Base-by-base conservation (phyloP, 1,140 invertebrate species). In the Eriosoma lanigerum region DNA sequence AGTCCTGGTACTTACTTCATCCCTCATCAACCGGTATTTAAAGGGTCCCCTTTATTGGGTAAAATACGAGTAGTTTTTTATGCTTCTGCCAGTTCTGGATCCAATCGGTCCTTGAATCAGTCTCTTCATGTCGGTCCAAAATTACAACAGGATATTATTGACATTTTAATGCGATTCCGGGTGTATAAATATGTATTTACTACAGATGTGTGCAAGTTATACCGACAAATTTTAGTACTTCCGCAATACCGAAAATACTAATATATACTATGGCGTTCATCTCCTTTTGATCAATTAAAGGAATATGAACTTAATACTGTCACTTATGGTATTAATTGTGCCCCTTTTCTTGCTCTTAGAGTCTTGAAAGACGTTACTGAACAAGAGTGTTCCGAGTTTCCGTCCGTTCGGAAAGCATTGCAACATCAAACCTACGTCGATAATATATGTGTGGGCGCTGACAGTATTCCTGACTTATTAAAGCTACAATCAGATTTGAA, bases 31-130 rank as follows among this genome's bases (percentile, higher is more conserved):
- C 54, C 82, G 12, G 83, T 86, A 0, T 48, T 83, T 21, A 81
- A 83, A 32, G 62, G 52, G 0, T 17, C 24, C 0, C 84, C 82
- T 29, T 24, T 44, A 9, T 85, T 83, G 0, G 85, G 84, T 1
- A 84, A 84, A 64, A 15, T 84, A 3, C 81, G 84, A 26, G 82
- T 84, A 32, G 85, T 86, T 3, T 86, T 87, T 72, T 84, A 87
- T 72, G 86, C 83, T 10, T 85, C 84, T 0, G 80, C 81, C 6
- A 83, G 83, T 48, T 81, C 82, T 17, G 80, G 82, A 58, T 81
- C 10, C 29, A 83, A 83, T 6, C 12, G 80, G 19, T 83, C 84
- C 26, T 62, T 85, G 17, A 85, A 85, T 82, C 75, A 85, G 46
- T 58, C 66, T 24, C 58, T 85, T 54, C 26, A 82, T 5, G 81